Conservation (phyloP, 2,888 invertebrate species). For the Netelia inedita region DNA sequence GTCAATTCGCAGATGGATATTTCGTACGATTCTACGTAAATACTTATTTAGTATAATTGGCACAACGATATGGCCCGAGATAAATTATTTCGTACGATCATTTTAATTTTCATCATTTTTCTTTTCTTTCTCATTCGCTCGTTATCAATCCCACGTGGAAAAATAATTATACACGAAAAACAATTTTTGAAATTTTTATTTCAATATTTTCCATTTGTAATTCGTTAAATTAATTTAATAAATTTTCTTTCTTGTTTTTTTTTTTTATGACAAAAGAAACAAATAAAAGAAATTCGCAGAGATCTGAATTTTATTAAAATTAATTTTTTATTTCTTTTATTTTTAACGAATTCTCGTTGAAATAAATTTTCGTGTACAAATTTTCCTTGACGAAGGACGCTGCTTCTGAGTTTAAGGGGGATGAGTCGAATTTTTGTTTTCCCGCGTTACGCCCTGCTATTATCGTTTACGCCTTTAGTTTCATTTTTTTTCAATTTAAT, state of each 20-base stretch:
- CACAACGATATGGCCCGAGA: slow-evolving; percentile 71
- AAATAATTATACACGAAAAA: too few species aligned
- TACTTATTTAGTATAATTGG: slow-evolving; percentile 70
- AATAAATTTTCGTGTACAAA: too few species aligned
- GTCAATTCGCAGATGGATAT: slow-evolving; percentile 63
- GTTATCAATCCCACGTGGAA: not conserved
- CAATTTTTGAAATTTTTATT: slow-evolving; percentile 2
- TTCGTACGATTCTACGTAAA: slow-evolving; percentile 66
- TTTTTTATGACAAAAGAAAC: too few species aligned
- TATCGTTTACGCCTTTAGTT: slow-evolving; percentile 40
- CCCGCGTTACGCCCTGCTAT: slow-evolving; percentile 45
- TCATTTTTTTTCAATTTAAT: slow-evolving; percentile 1
- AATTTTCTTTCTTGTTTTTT: too few species aligned
- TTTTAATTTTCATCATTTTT: slow-evolving; percentile 23
- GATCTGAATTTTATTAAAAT: too few species aligned
- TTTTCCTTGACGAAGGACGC: slow-evolving; percentile 12
- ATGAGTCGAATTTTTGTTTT: slow-evolving; percentile 22
- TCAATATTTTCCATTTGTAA: too few species aligned
- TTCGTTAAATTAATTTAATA: too few species aligned
- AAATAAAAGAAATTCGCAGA: too few species aligned
- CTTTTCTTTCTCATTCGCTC: slow-evolving; percentile 24
- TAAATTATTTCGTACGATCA: slow-evolving; percentile 58
- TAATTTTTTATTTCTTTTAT: too few species aligned
- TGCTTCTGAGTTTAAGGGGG: not conserved
- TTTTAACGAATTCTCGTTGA: too few species aligned